Percentiles rank a stretch among this genome's conserved stretches.
Conservation (phyloP, 2,113 vertebrate species). For the Callopanchax toddi region DNA sequence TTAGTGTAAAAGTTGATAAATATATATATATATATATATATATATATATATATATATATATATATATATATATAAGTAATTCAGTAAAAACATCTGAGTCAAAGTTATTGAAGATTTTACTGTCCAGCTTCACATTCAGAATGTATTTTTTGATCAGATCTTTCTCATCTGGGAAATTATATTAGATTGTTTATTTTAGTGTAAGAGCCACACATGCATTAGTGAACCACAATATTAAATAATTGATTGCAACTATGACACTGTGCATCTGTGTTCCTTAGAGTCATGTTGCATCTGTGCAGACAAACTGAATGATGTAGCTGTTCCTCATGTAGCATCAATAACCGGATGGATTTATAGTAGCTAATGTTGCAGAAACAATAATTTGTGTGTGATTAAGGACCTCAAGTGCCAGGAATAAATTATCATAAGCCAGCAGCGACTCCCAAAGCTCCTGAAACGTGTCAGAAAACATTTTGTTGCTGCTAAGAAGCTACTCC, state of each 20-base stretch:
- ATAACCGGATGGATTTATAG: slow-evolving; percentile 36
- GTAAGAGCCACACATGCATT: slow-evolving; percentile 12
- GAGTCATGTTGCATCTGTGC: slow-evolving; percentile 38
- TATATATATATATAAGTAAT: no score
- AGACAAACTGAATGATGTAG: slow-evolving; percentile 30
- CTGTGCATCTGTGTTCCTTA: slow-evolving; percentile 50
- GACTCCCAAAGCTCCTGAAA: slow-evolving; percentile 8
- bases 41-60: no score
- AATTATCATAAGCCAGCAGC: neutral
- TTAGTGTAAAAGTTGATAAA: neutral
- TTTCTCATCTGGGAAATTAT: neutral
- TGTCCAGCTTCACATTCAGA: no score
- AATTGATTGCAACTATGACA: slow-evolving; percentile 36
- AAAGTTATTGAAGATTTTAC: no score
- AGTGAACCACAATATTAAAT: slow-evolving; percentile 24
- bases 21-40: no score
- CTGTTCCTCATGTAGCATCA: slow-evolving; percentile 36
- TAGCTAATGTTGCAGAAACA: slow-evolving; percentile 28
- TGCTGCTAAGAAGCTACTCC: slow-evolving; percentile 3
- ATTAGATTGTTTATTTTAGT: slow-evolving; percentile 12
- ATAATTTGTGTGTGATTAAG: slow-evolving; percentile 43
- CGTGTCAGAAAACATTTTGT: slow-evolving; percentile 7
- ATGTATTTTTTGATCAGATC: neutral
- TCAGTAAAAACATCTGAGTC: no score
- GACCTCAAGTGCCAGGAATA: slow-evolving; percentile 10